Base-by-base conservation (phyloP, 2,113 vertebrate species). In the Grammomys dolichurus region DNA sequence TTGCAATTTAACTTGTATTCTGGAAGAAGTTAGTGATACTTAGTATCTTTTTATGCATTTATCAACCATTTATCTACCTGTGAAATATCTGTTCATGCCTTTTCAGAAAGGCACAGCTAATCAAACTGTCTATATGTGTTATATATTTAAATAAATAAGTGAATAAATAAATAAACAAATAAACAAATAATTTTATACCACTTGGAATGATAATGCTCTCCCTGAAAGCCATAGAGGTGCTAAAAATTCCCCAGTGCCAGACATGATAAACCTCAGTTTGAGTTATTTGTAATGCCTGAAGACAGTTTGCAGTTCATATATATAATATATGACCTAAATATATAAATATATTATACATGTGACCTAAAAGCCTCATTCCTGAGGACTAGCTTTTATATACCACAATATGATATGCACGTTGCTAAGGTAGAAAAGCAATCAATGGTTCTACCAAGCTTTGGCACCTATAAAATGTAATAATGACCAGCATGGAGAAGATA, bases 1-100 rank as follows among this genome's bases (percentile, higher is more conserved):
- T 28, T 81, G 14, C 40, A 84, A 48, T 54, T 93, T 85, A 87
- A 87, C 77, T 94, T 95, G 3, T 31, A 60, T 82, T 90, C 94
- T 19, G 4, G 31, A 80, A 91, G 26, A 31, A 56, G 17, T n/a
- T 81, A 78, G 72, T 84, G 31, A 3, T 78, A 22, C 51, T 85
- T 28, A 85, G 67, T 3, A 85, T 75, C 60, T 75, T 93, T 46
- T 56, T n/a, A n/a, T 22, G 36, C 11, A 81, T 20, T 56, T 81
- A 81, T 22, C 2, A 22, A 51, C 13, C 76, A 78, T 51, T 28
- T 5, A 78, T 46, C 10, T 75, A 46, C 22, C 20, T 75, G n/a
- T 31, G 75, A 77, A 77, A 77, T 77, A 48, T 48, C 24, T 48
- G 24, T 13, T 17, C 46, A 78, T 51, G 51, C 33, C 28, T 33